Base-by-base conservation (phyloP, 2,797 vertebrate species). In the Serranus cabrilla region DNA sequence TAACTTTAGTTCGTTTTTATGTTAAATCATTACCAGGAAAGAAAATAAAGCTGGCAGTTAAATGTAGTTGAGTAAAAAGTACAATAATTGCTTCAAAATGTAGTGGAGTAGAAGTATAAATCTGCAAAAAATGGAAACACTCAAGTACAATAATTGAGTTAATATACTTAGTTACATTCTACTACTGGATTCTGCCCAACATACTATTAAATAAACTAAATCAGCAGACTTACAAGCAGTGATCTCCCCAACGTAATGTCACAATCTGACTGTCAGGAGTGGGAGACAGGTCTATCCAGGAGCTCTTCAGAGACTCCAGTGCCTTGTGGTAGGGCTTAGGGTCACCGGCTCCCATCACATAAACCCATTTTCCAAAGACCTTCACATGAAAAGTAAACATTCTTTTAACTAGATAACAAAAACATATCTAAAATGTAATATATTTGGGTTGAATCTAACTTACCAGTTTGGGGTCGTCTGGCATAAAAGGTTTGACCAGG, bases 351-450 rank as follows among this genome's bases (percentile, higher is more conserved):
- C 92, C 93, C 92, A 93, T 86, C 61, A 89, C 91, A 21, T 92
- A 94, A 64, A 94, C 88, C 93, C 93, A 94, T 72, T 88, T 93
- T 17, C 93, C 93, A 75, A 91, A 90, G 3, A 93, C 37, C 93
- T 94, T 78, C 31, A 72, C 17, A 69, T 7, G 27, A 51, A n/a
- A 56, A 61, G 37, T 40, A 54, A 18, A 55, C 1, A 60, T 12
- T n/a, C 6, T 63, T 39, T 1, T 18, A 13, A 20, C 17, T 43
- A n/a, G n/a, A n/a, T n/a, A n/a, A n/a, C n/a, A n/a, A n/a, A n/a
- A n/a, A n/a, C n/a, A 14, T 4, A 11, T 31, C 1, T 21, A 37
- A 52, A 52, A 39, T 14, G 18, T n/a, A 8, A 1, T 5, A 47
- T 37, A 6, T 8, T 8, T 39, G 1, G 5, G 5, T 37, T 62